Conservation (phyloP, 2,888 invertebrate species). For the Cephalotes varians region DNA sequence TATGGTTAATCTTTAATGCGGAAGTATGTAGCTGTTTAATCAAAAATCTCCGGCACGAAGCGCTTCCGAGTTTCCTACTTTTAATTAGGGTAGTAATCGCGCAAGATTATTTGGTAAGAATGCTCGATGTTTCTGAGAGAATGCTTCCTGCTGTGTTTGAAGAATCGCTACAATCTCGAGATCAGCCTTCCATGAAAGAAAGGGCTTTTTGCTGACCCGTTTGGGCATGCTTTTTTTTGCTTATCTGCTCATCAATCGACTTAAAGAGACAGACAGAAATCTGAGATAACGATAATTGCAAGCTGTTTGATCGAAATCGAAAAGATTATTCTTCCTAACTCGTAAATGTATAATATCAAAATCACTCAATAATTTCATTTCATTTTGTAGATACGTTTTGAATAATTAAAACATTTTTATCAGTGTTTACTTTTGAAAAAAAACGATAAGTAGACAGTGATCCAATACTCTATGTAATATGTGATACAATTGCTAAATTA, state of each 20-base stretch:
- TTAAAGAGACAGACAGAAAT: conserved; percentile 34
- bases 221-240: conserved; percentile 20
- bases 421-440: background rate
- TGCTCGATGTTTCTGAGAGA: conserved; percentile 21
- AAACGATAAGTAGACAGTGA: background rate
- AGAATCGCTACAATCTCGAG: conserved; percentile 31
- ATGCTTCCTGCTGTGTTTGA: conserved; percentile 44
- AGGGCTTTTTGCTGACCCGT: background rate
- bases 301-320: background rate
- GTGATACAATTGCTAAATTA: background rate
- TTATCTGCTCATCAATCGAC: conserved; percentile 15
- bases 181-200: conserved; percentile 33
- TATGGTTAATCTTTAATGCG: conserved; percentile 1
- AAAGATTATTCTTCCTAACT: background rate
- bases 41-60: conserved; percentile 19
- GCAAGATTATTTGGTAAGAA: conserved; percentile 33
- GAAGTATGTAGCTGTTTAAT: conserved; percentile 10
- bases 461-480: background rate
- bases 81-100: conserved; percentile 24
- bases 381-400: background rate
- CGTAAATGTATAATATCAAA: background rate
- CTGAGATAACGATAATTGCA: background rate
- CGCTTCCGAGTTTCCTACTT: conserved; percentile 3
- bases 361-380: background rate
- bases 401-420: background rate